Evolutionary conservation across 2,797 vertebrate species (phyloP).

Genomic region (Sebastes cheni): DNA sequence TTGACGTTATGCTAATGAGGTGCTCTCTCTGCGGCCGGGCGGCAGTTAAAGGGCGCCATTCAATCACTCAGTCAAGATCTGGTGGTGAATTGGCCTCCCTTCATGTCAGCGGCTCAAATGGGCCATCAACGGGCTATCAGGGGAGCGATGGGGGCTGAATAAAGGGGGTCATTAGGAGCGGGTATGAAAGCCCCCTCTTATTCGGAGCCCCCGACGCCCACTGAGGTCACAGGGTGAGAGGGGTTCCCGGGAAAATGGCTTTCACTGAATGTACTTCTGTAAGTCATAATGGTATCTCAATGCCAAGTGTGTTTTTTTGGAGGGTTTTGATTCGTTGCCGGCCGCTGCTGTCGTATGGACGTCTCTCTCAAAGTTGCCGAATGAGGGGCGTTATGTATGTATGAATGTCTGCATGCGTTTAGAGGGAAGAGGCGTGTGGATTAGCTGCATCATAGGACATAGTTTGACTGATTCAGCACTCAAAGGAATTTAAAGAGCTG

Average conservation of each 20-base stretch:
- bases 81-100: conserved; percentile 49
- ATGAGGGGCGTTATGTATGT: not conserved
- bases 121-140: conserved; percentile 45
- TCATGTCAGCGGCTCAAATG: conserved; percentile 40
- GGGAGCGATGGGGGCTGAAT: conserved; percentile 36
- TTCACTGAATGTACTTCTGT: conserved; percentile 53
- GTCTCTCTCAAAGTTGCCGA: not conserved
- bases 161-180: conserved; percentile 54
- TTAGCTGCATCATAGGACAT: not conserved
- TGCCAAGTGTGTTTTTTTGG: conserved; percentile 17
- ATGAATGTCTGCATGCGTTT: not conserved
- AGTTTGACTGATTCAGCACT: not conserved
- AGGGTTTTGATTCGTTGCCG: not conserved
- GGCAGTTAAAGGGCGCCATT: conserved; percentile 70
- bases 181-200: conserved; percentile 65
- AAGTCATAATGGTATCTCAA: conserved; percentile 12
- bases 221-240: conserved; percentile 61
- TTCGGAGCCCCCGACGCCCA: conserved; percentile 59
- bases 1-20: conserved; percentile 61
- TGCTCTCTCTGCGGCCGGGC: conserved; percentile 13
- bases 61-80: conserved; percentile 47
- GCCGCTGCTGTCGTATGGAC: not conserved
- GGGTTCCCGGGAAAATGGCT: conserved; percentile 30
- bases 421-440: not conserved
- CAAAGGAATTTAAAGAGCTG: not conserved